Base-by-base conservation (phyloP, 2,797 vertebrate genomes). In the Lutjanus argentimaculatus region DNA sequence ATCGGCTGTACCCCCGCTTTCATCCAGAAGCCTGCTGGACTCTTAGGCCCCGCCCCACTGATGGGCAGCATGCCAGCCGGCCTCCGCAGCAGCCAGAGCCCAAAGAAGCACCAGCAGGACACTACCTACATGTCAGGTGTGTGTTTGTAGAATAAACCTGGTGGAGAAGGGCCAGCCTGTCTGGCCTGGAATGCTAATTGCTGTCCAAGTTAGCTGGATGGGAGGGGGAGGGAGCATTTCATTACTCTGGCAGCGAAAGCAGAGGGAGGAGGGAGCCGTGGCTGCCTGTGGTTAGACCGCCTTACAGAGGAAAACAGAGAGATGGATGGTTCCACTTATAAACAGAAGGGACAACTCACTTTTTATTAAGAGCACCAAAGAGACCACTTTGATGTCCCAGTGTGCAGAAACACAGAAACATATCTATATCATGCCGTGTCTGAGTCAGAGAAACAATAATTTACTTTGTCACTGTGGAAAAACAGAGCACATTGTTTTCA, bases 1-100 rank as follows among this genome's bases (percentile, higher is more conserved):
- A 97, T 99, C 3, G 98, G 98, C 88, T 99, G 98, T 52, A 98
- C 96, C 0, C 98, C 97, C 1, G 93, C 92, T 8, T 97, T 98
- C 89, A 92, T 91, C 76, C 94, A 96, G 65, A 97, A 96, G 88
- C 85, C 93, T 25, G 93, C 95, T 11, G 92, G 81, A 25, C 92
- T 94, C 56, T 85, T 94, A 45, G 96, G 95, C 4, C 8, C 95
- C 2, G 91, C 89, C 40, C 85, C 80, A 0, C 84, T 73, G 1
- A 95, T 87, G 81, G 91, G 90, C 57, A 96, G 88, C 83, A 90
- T 79, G 49, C 86, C 95, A 1, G 92, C 93, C 8, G 92, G 93
- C 45, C 80, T 95, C 49, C 90, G 67, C 36, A 95, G 94, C 53
- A 30, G 78, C 64, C 87, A 75, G 4, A 82, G 83, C 82, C 70